Evolutionary conservation across 37 sponge, comb jelly and placozoan species (phyloP).

Genomic region (Tethya wilhelma): DNA sequence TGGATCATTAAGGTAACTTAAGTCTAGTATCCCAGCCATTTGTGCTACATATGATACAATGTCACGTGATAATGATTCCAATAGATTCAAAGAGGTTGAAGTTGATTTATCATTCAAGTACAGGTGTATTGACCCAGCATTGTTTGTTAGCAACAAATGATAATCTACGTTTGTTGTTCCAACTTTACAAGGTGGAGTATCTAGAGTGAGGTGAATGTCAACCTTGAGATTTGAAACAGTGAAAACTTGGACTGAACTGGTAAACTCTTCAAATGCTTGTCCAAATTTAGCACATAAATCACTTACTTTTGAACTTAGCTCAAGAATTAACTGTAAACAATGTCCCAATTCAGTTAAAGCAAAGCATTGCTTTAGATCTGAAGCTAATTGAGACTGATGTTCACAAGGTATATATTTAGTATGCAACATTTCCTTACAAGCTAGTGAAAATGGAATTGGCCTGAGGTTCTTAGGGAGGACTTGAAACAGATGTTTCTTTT

Average conservation of each 20-base stretch:
- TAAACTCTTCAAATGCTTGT: neutral
- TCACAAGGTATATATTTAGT: neutral
- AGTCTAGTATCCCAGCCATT: neutral
- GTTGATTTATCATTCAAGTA: neutral
- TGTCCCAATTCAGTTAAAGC: no score
- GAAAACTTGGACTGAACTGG: neutral
- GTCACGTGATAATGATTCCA: neutral
- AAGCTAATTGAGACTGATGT: neutral
- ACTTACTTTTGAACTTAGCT: no score
- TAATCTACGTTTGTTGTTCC: slow-evolving; percentile 18
- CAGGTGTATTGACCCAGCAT: neutral
- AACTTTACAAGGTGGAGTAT: slow-evolving; percentile 1
- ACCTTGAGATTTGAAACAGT: slow-evolving; percentile 1
- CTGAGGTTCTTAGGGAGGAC: neutral
- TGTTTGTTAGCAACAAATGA: neutral
- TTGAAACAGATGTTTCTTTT: neutral
- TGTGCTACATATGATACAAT: neutral
- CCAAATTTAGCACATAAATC: neutral
- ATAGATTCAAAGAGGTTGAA: neutral
- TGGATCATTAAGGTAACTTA: neutral
- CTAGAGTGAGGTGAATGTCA: neutral
- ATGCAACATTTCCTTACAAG: neutral
- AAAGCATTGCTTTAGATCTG: no score
- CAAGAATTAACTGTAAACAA: no score
- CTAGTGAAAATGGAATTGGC: neutral